Evolutionary conservation across 2,797 vertebrate species (phyloP).

Genomic region (Hippopotamyrus pictus): DNA sequence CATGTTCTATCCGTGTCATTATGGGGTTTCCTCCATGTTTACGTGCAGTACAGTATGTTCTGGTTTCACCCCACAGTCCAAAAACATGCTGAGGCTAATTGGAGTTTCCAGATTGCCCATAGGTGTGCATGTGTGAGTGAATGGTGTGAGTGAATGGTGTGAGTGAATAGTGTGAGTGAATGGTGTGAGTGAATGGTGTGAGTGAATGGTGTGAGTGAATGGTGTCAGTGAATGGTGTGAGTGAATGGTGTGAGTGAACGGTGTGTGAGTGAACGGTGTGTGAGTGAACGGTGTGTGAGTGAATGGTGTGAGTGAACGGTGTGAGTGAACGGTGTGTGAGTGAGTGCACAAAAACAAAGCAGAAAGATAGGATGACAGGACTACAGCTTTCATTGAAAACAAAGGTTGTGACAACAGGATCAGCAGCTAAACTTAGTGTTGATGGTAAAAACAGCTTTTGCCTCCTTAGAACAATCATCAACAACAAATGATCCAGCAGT

Average conservation of each 20-base stretch:
- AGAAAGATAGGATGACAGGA: not conserved
- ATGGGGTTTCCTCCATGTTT: not conserved
- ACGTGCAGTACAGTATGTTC: no score
- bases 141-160: not conserved
- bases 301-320: no score
- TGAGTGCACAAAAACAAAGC: no score
- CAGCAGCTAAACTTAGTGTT: not conserved
- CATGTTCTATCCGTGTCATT: not conserved
- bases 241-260: no score
- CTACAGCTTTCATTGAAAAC: not conserved
- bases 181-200: no score
- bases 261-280: no score
- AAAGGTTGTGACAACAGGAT: not conserved
- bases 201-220: not conserved
- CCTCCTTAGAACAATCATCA: not conserved
- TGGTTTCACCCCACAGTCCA: not conserved
- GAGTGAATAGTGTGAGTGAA: no score
- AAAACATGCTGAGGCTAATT: not conserved
- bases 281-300: no score
- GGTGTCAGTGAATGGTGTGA: no score
- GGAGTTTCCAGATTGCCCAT: no score
- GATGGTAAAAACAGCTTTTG: not conserved
- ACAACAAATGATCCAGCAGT: not conserved
- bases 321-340: no score
- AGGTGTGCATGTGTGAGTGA: no score